Conservation (phyloP, 2,797 vertebrate genomes). For the Streptopelia turtur region DNA sequence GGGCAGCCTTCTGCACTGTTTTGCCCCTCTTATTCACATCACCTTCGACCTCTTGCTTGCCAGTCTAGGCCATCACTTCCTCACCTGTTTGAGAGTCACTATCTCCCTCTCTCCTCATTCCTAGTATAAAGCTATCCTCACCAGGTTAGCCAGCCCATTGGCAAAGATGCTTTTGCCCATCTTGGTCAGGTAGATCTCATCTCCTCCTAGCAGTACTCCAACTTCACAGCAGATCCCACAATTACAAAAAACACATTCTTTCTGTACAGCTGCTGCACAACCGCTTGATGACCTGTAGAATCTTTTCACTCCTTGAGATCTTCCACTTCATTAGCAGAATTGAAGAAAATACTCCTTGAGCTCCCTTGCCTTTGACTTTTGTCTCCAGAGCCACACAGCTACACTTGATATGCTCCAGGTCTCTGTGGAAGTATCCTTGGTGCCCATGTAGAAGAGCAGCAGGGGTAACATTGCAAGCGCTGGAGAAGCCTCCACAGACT, state of each 20-base stretch:
- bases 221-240: not conserved
- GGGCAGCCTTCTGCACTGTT: not conserved
- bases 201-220: not conserved
- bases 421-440: not conserved
- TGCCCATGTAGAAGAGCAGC: not conserved
- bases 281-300: not conserved
- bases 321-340: not conserved
- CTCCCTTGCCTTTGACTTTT: not conserved
- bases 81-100: not conserved
- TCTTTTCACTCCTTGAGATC: not conserved
- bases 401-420: not conserved
- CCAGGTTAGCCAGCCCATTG: not conserved
- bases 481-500: not conserved
- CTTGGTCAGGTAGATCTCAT: not conserved
- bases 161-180: not conserved
- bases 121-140: not conserved
- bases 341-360: not conserved
- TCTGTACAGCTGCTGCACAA: not conserved
- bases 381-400: not conserved
- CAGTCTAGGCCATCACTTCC: not conserved
- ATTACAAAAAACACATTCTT: not conserved
- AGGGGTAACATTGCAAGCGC: not conserved
- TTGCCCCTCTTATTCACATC: not conserved
- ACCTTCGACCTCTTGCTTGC: not conserved
- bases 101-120: not conserved